Conservation (phyloP, 2,113 vertebrate genomes). For the Gymnogyps californianus region DNA sequence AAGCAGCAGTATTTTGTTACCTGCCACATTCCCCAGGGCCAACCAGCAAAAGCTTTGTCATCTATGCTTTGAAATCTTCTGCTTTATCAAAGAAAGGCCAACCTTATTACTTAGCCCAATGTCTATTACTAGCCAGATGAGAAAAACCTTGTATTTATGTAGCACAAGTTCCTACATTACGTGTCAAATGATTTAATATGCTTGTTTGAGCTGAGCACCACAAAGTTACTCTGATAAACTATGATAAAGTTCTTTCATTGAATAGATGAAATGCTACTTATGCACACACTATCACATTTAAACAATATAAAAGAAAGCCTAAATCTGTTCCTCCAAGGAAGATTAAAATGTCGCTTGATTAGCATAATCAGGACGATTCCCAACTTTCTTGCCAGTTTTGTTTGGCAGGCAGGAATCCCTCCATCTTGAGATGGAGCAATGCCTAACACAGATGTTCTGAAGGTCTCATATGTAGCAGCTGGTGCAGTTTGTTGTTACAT, state of each 20-base stretch:
- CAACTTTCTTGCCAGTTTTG: conserved; percentile 25
- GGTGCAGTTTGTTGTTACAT: conserved; percentile 11
- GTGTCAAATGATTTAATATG: not conserved
- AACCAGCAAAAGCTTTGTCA: not conserved
- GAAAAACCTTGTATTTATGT: not conserved
- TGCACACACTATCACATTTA: not conserved
- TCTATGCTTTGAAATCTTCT: not conserved
- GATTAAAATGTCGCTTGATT: not conserved
- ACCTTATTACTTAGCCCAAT: not conserved
- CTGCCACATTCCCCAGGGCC: not conserved
- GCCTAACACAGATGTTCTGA: conserved; percentile 54
- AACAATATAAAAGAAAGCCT: not conserved
- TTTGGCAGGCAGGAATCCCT: conserved; percentile 34
- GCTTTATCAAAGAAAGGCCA: not conserved
- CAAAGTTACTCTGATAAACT: not conserved
- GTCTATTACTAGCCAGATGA: not conserved
- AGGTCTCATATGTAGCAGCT: conserved; percentile 5
- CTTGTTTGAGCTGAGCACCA: not conserved
- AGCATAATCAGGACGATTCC: not conserved
- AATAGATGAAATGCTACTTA: not conserved
- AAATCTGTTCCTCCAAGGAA: not conserved
- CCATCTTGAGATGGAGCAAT: conserved; percentile 4
- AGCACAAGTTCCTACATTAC: not conserved
- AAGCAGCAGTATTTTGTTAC: not conserved
- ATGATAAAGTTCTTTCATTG: not conserved